Evolutionary conservation across 2,888 invertebrate species (phyloP), one percentile per base, ranked within the genome.

Genomic region (Dendrolimus pini): DNA sequence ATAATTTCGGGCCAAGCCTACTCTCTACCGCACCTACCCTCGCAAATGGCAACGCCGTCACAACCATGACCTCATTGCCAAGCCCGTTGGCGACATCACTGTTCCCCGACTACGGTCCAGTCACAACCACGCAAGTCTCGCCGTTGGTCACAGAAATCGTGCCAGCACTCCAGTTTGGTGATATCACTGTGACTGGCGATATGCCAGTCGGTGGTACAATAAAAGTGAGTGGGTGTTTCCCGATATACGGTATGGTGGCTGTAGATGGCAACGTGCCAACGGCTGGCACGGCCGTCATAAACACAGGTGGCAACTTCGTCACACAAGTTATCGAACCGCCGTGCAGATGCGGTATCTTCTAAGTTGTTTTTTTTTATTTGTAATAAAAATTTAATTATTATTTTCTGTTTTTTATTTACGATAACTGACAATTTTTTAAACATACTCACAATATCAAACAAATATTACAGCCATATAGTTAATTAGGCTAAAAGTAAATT

Each of bases 211-310:
- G 77, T 41, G 87, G 87, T 0, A 75, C 75, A 1, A 86, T 87
- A 0, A 83, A 80, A 62, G 82, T 88, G 0, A 77, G 74, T 42
- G 87, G 87, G 0, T 74, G 82, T 1, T 85, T 88, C 72, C 88
- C 88, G 0, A 83, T 87, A 0, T 87, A 86, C 56, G 88, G 87
- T 0, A 77, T 77, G 14, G 78, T 87, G 1, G 77, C 77, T 0
- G 71, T 88, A 0, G 85, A 87, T 61, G 87, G 88, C 1, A 65
- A 67, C 0, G 62, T 88, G 10, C 85, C 86, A 1, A 82, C 87
- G 0, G 62, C 70, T 54, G 88, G 88, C 2, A 77, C 75, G 0
- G 86, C 85, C 0, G 64, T 78, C 1, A 83, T 86, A 1, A 76
- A 80, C 42, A 65, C 83, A 7, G 80, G 76, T 0, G 75, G 74